A percentile compares a stretch with the other conserved stretches of the same genome.
These are phyloP conservation scores for Erebia ligea DNA, from an alignment of 2,888 invertebrate species.

Conservation along the genomic window DNA sequence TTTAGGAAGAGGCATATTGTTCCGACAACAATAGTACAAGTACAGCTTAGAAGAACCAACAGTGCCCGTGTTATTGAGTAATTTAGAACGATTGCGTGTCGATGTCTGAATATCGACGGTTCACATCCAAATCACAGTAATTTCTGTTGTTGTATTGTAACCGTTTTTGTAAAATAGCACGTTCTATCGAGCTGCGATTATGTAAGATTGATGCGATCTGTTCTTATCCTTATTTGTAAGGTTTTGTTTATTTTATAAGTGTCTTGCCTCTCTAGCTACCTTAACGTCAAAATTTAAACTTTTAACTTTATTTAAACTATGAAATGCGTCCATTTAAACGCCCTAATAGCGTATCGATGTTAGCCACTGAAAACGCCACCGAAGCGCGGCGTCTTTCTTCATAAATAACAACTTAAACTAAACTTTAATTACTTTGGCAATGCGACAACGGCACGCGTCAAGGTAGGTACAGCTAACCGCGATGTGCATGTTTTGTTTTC, in stretches of 20 bases:
- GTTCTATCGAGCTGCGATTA: slow-evolving; percentile 37
- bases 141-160: slow-evolving; percentile 67
- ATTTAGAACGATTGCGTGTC: slow-evolving; percentile 57
- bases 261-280: too few relatives aligned
- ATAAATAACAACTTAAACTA: too few relatives aligned
- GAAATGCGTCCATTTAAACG: too few relatives aligned
- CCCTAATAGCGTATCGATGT: too few relatives aligned
- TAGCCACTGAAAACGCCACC: too few relatives aligned
- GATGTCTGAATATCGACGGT: slow-evolving; percentile 64
- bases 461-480: too few relatives aligned
- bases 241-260: neutral
- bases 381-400: too few relatives aligned
- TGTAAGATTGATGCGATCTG: slow-evolving; percentile 21
- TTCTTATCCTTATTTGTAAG: slow-evolving; percentile 8
- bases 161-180: slow-evolving; percentile 75
- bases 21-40: slow-evolving; percentile 48
- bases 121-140: slow-evolving; percentile 74
- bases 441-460: too few relatives aligned
- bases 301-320: too few relatives aligned
- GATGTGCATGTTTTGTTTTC: too few relatives aligned
- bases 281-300: too few relatives aligned
- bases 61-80: slow-evolving; percentile 65
- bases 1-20: slow-evolving; percentile 43
- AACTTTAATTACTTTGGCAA: too few relatives aligned
- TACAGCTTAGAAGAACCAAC: slow-evolving; percentile 59